phyloP scores from a whole-genome alignment of 2,113 vertebrate genomes.

The Microtus ochrogaster region DNA sequence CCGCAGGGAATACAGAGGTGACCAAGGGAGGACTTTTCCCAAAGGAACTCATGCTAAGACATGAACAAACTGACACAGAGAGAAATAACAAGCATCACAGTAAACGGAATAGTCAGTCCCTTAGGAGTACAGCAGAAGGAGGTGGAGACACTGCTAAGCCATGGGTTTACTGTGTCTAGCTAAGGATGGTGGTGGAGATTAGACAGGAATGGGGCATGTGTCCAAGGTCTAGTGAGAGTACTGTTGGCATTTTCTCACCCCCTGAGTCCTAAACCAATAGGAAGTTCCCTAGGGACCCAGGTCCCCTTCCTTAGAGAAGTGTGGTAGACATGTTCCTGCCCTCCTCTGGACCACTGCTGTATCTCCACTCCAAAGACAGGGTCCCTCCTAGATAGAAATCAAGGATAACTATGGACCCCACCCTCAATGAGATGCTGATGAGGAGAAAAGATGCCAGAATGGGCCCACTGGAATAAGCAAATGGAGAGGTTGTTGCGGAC shows the following conservation, averaged over 20 bases:
- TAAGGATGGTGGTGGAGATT: too few relatives aligned
- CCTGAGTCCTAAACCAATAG: background rate
- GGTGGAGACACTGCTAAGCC: background rate
- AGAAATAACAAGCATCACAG: background rate
- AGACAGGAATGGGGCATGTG: background rate
- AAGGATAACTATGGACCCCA: background rate
- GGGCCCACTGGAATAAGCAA: too few relatives aligned
- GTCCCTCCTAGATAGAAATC: background rate
- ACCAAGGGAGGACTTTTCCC: background rate
- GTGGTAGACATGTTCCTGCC: background rate
- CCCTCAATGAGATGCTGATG: background rate
- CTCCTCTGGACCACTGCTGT: background rate
- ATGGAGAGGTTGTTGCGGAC: fast-evolving
- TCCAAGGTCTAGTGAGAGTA: background rate
- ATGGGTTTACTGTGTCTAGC: too few relatives aligned
- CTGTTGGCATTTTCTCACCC: background rate
- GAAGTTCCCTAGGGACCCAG: background rate
- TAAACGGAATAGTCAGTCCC: background rate
- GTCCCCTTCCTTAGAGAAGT: background rate
- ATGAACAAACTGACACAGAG: background rate
- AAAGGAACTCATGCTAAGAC: background rate
- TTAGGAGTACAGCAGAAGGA: background rate
- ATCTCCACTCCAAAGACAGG: background rate
- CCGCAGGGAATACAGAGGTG: too few relatives aligned
- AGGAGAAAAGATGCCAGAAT: background rate